Evolutionary conservation across 2,113 vertebrate species (phyloP).

Genomic region (Xenopus laevis): DNA sequence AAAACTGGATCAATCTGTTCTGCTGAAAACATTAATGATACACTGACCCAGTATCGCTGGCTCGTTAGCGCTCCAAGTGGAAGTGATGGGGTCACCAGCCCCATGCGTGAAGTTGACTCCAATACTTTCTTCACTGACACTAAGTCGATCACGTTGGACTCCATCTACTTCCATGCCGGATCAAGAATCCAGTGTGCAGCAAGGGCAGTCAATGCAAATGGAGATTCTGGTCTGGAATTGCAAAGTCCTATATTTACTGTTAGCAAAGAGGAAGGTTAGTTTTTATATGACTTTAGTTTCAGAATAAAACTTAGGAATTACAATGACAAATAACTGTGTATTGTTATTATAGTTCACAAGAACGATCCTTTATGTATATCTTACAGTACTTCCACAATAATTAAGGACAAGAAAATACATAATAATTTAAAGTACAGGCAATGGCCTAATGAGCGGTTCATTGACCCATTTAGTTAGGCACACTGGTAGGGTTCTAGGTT

Average conservation of each 20-base stretch:
- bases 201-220: slow-evolving; percentile 69
- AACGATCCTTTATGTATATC: no score
- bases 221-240: slow-evolving; percentile 74
- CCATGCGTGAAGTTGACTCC: slow-evolving; percentile 75
- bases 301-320: no score
- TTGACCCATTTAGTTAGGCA: no score
- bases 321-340: no score
- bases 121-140: slow-evolving; percentile 80
- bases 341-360: no score
- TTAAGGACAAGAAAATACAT: no score
- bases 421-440: no score
- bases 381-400: no score
- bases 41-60: slow-evolving; percentile 76
- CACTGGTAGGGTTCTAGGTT: no score
- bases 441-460: no score
- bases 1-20: slow-evolving; percentile 79
- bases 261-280: slow-evolving; percentile 71
- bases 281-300: no score
- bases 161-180: slow-evolving; percentile 77
- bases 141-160: slow-evolving; percentile 76
- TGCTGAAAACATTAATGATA: slow-evolving; percentile 74
- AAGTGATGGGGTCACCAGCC: slow-evolving; percentile 74
- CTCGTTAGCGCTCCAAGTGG: slow-evolving; percentile 72
- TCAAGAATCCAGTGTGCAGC: slow-evolving; percentile 75
- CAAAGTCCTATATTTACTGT: slow-evolving; percentile 66